These are phyloP conservation scores for Beaufortia kweichowensis DNA, from an alignment of 2,113 vertebrate species.

Conservation along the genomic window DNA sequence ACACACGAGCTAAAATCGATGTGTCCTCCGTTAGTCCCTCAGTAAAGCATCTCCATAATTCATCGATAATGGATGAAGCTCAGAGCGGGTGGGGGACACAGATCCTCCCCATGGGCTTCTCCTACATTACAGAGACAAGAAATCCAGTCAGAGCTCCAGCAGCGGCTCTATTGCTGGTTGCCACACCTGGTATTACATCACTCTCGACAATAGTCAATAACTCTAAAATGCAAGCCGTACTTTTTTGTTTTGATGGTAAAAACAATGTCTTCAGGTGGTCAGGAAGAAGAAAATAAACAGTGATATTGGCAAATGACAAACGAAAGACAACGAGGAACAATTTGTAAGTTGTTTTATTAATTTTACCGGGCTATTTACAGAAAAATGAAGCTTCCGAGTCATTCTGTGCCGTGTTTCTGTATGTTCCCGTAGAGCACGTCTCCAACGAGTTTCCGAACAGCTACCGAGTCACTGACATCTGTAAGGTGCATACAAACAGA, in stretches of 20 bases:
- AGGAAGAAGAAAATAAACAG: not conserved
- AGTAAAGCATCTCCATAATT: constrained; percentile 8
- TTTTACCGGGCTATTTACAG: constrained; percentile 29
- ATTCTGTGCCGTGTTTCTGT: constrained; percentile 30
- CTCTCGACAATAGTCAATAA: not conserved
- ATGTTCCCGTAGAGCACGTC: constrained; percentile 78
- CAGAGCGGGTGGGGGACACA: constrained; percentile 4
- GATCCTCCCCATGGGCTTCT: constrained; percentile 17
- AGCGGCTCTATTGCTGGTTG: not conserved
- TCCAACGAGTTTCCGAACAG: constrained; percentile 77
- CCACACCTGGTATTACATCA: not conserved
- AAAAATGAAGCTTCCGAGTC: not conserved
- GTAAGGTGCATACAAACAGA: constrained; percentile 26
- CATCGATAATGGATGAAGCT: constrained; percentile 31
- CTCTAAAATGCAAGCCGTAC: not conserved
- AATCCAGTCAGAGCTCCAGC: not conserved
- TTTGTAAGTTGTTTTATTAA: constrained; percentile 26
- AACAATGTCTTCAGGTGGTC: not conserved
- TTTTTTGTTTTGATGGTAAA: not conserved
- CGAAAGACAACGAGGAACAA: not conserved
- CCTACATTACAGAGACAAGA: not conserved
- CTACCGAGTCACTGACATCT: constrained; percentile 77
- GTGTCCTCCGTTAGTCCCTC: constrained; percentile 1
- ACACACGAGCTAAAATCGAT: constrained; percentile 18
- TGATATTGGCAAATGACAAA: not conserved